Base-by-base conservation (phyloP, 1,140 invertebrate genomes). In the Subanguina moxae region DNA sequence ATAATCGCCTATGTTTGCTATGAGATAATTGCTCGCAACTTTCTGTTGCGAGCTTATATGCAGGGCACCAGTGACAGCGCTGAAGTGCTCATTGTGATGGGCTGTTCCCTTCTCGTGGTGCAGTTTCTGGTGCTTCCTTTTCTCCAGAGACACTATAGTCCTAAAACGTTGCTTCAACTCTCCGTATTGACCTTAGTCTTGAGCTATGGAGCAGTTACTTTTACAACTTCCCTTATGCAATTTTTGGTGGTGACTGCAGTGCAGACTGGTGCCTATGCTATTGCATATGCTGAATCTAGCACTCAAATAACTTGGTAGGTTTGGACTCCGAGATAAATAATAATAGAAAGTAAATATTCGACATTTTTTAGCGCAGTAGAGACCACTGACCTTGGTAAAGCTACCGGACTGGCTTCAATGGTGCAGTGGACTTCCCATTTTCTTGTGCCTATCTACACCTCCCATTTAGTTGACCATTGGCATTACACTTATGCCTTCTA, bases 401-500 rank as follows among this genome's bases (percentile, higher is more conserved):
- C 79, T 0, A 82, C 79, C 3, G 79, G 79, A 32, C 64, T 81
- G 25, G 80, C 80, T 46, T 78, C 79, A 30, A 82, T 81, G 80
- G 73, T 77, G n/a, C 80, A 82, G 68, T 81, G 79, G 79, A 57
- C 67, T 9, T 68, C 72, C n/a, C 80, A 81, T 57, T 82, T 81
- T 58, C 63, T 82, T 46, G 64, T 81, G 11, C 79, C 79, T 3
- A 66, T 81, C 56, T 81, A 81, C 43, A 80, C 79, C n/a, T 82
- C 80, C 1, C 78, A 82, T 42, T 48, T 81, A 1, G 79, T 82
- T 11, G 52, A 76, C 17, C 64, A 71, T 43, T 82, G 65, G 58
- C 79, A 81, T 57, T 81, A 82, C 74, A 81, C 78, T 15, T 81
- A 82, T 61, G 79, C 79, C 15, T 81, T 81, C 65, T 81, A 81